A percentile compares a stretch with the other conserved stretches of the same genome.
Conservation (phyloP, 2,113 vertebrate species). For the Antennarius striatus region DNA sequence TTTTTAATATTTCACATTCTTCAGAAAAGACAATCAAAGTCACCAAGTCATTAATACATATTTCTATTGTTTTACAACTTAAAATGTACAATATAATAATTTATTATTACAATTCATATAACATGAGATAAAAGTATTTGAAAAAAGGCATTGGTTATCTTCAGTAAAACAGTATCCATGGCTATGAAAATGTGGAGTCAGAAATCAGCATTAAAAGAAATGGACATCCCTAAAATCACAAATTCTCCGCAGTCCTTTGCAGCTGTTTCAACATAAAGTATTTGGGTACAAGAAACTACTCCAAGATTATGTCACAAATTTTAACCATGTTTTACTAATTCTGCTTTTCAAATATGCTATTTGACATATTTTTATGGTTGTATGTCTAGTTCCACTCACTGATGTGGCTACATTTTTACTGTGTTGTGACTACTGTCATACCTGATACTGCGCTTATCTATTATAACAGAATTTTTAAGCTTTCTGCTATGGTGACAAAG, state of each 20-base stretch:
- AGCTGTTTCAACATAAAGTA: conserved; percentile 11
- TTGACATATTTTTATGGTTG: too few species aligned
- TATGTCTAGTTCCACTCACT: too few species aligned
- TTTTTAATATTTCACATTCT: conserved; percentile 80
- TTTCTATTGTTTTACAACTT: conserved; percentile 74
- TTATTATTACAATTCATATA: conserved; percentile 77
- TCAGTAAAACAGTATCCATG: conserved; percentile 63
- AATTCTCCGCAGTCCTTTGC: conserved; percentile 9
- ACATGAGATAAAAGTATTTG: conserved; percentile 66
- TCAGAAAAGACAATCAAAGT: conserved; percentile 77
- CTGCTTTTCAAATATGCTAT: too few species aligned
- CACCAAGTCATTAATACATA: conserved; percentile 71
- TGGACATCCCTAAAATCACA: conserved; percentile 34
- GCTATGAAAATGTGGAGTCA: conserved; percentile 51
- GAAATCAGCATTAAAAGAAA: conserved; percentile 31
- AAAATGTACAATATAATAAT: conserved; percentile 81
- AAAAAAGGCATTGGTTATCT: conserved; percentile 68
- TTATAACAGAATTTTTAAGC: too few species aligned
- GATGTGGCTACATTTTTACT: too few species aligned
- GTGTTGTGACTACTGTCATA: too few species aligned
- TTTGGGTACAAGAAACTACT: neutral
- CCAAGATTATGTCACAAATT: neutral
- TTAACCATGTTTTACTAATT: neutral
- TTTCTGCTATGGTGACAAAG: too few species aligned
- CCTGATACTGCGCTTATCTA: too few species aligned